Evolutionary conservation across 30 jellyfish, hydroid and myxozoan genomes (phyloP).

Genomic region (Aurelia coerulea): DNA sequence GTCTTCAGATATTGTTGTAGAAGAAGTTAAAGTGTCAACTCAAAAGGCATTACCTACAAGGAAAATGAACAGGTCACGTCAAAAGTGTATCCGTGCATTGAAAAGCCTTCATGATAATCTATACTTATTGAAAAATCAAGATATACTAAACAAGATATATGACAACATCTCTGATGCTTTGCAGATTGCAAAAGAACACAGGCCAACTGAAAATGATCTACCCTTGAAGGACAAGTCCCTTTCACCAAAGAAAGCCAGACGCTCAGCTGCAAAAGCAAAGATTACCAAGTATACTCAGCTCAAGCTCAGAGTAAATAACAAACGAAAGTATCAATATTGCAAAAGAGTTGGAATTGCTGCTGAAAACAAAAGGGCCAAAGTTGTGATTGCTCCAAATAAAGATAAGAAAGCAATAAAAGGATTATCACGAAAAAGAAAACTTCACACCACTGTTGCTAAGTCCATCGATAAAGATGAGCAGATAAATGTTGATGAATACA

Average conservation of each 20-base stretch:
- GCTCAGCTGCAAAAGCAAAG: constrained; percentile 25
- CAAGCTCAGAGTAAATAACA: constrained; percentile 2
- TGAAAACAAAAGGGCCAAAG: constrained; percentile 22
- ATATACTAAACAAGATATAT: constrained; percentile 5
- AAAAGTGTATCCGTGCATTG: constrained; percentile 11
- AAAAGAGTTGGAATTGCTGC: constrained; percentile 40
- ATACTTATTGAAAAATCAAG: constrained; percentile 4
- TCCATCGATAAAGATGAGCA: too few relatives aligned
- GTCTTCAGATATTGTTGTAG: neutral
- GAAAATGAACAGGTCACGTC: constrained; percentile 17
- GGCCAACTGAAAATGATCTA: constrained; percentile 19
- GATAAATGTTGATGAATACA: too few relatives aligned
- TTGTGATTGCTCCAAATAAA: too few relatives aligned
- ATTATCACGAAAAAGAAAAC: too few relatives aligned
- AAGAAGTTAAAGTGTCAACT: neutral
- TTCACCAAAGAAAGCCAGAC: constrained; percentile 13
- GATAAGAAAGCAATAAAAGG: too few relatives aligned
- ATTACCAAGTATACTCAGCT: constrained; percentile 1
- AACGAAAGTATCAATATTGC: constrained; percentile 10
- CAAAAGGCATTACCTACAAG: constrained; percentile 10
- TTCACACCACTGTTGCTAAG: too few relatives aligned
- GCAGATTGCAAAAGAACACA: constrained; percentile 23
- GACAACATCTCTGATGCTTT: constrained; percentile 13
- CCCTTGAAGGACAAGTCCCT: constrained; percentile 34
- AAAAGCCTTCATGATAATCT: constrained; percentile 34